Conservation (phyloP, 2,113 vertebrate species). For the Microcebus lehilahytsara region DNA sequence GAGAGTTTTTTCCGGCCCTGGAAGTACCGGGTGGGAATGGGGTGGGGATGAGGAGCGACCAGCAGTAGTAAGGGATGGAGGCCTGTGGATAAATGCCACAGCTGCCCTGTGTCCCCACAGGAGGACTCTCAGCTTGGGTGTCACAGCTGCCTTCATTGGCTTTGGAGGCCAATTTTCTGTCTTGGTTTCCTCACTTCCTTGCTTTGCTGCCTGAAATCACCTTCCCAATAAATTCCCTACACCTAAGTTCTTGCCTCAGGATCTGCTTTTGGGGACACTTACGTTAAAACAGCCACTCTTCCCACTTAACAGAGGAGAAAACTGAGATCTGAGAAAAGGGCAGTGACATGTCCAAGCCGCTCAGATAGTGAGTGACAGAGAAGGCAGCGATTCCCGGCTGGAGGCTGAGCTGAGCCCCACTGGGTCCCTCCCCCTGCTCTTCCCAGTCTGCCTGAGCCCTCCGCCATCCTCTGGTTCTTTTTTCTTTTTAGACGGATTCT, state of each 20-base stretch:
- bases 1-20: no score
- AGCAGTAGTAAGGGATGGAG: background rate
- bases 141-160: background rate
- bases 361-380: background rate
- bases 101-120: no score
- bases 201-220: background rate
- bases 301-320: background rate
- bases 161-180: background rate
- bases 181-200: background rate
- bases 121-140: background rate
- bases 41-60: background rate
- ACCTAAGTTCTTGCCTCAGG: background rate
- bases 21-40: background rate
- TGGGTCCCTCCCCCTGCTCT: fast-evolving
- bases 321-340: background rate
- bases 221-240: no score
- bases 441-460: background rate
- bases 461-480: background rate
- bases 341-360: background rate
- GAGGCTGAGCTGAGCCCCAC: background rate
- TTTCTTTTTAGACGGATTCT: background rate
- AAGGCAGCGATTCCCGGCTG: background rate
- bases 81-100: background rate
- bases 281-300: background rate
- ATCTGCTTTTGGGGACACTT: background rate